Base-by-base conservation (phyloP, 2,888 invertebrate species). In the Eudemis profundana region DNA sequence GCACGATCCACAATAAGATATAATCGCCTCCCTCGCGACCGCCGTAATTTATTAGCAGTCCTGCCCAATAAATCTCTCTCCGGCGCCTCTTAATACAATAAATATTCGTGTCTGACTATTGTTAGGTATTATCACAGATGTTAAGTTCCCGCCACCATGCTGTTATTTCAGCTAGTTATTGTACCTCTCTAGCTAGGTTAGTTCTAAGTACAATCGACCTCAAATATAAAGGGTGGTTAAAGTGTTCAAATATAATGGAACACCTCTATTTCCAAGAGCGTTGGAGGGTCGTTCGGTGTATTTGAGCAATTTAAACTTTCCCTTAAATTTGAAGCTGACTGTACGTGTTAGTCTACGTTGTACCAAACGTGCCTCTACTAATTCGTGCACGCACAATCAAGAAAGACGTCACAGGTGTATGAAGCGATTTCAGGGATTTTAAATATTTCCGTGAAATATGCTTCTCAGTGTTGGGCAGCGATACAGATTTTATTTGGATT, bases 381-480 rank as follows among this genome's bases (percentile, higher is more conserved):
- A 19, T 10, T 0, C 7, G 23, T n/a, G 8, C 27, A 14, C 47
- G 7, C 8, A 27, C 27, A 47, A 14, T 2, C 14, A n/a, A 5
- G 33, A 4, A 23, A 23, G 46, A 21, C 46, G 46, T 0, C 46
- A 46, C 46, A 56, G 42, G 40, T 54, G 40, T 54, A 10, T 12
- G n/a, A 29, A 56, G 42, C 54, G 14, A 40, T 54, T 40, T 14
- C 15, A 54, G 2, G 8, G 33, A 33, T 33, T 4, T 33, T 2
- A 33, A 33, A 23, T 3, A 23, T 23, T 5, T 23, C 33, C n/a
- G n/a, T 33, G 33, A 33, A 8, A 33, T 33, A 4, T 2, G 8
- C 33, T 33, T 33, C 33, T 33, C 8, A 8, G 8, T 8, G 33
- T 0, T 23, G 27, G 8, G n/a, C 19, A 19, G n/a, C 23, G 47